Base-by-base conservation (phyloP, 1,140 invertebrate genomes). In the Lithobius niger region DNA sequence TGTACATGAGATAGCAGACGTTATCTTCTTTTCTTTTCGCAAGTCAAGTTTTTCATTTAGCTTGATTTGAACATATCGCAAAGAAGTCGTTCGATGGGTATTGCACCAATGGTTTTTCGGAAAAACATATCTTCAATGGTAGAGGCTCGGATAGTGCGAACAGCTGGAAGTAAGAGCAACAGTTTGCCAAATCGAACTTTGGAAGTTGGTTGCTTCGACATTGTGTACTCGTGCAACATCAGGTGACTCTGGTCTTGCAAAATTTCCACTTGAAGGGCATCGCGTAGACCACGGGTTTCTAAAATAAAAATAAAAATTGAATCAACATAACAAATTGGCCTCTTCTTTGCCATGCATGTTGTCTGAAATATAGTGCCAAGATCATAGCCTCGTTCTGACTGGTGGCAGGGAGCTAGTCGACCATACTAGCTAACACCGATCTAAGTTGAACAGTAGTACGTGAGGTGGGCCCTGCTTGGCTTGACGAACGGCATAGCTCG, bases 161-260 rank as follows among this genome's bases (percentile, higher is more conserved):
- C 71, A 6, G 77, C 74, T 15, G 83, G 79, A 51, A 88, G 68
- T 0, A 85, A 68, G 3, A 88, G 67, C 40, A 88, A 71, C 0
- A 89, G 69, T 49, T 79, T 79, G 0, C 84, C 84, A 52, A 86
- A 79, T 16, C 86, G 73, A 1, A 76, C 75, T 57, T 77, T 72
- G 43, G 59, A 61, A 52, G 64, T 1, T 49, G 52, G 54, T 31
- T 31, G 62, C 58, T 36, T 64, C 57, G n/a, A 54, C 52, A 43
- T 57, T 50, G 43, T 58, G 61, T 67, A 64, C 28, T 86, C 83
- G 54, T 81, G 79, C 1, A 89, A 71, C 66, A 86, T 79, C 3
- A 82, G 70, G 28, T 87, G 79, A 0, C 82, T 82, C 67, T 88
- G 83, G 59, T 88, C 84, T 72, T 88, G 85, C 1, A 86, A 64